A percentile compares a stretch with the other conserved stretches of the same genome.
Conservation (phyloP, 2,888 invertebrate species). For the Synanthedon myopaeformis region DNA sequence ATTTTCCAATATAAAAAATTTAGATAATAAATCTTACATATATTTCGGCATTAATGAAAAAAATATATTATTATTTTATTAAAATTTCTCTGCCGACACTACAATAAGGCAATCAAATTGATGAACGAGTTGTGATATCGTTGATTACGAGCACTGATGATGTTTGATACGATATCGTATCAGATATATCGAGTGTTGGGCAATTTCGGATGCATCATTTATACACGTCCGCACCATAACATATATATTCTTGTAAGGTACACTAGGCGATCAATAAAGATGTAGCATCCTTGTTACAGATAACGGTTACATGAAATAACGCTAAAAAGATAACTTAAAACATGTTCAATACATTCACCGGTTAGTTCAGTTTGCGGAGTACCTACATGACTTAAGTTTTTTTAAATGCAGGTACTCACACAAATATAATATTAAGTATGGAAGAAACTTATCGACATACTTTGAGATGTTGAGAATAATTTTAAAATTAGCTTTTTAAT, state of each 20-base stretch:
- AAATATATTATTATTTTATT: too few species aligned
- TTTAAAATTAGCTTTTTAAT: too few species aligned
- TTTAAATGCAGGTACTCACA: too few species aligned
- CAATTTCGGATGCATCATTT: slow-evolving; percentile 41
- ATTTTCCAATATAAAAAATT: too few species aligned
- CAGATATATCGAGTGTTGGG: slow-evolving; percentile 22
- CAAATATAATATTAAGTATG: too few species aligned
- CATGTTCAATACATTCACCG: too few species aligned
- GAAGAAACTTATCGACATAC: too few species aligned
- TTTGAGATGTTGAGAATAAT: too few species aligned
- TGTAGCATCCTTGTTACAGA: slow-evolving; percentile 14
- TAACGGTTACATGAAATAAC: slow-evolving; percentile 10
- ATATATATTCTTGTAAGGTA: slow-evolving; percentile 14
- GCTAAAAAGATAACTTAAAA: slow-evolving; percentile 16
- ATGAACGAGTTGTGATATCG: slow-evolving; percentile 20
- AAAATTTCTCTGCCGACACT: background rate
- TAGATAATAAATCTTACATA: too few species aligned
- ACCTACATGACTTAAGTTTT: too few species aligned
- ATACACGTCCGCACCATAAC: slow-evolving; percentile 27
- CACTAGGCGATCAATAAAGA: slow-evolving; percentile 31
- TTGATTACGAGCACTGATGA: slow-evolving; percentile 22
- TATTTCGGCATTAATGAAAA: too few species aligned
- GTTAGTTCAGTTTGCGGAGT: too few species aligned
- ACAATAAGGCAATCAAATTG: slow-evolving; percentile 14
- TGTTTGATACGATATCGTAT: slow-evolving; percentile 21